phyloP scores from a whole-genome alignment of 2,797 vertebrate species.

The Acridotheres tristis region DNA sequence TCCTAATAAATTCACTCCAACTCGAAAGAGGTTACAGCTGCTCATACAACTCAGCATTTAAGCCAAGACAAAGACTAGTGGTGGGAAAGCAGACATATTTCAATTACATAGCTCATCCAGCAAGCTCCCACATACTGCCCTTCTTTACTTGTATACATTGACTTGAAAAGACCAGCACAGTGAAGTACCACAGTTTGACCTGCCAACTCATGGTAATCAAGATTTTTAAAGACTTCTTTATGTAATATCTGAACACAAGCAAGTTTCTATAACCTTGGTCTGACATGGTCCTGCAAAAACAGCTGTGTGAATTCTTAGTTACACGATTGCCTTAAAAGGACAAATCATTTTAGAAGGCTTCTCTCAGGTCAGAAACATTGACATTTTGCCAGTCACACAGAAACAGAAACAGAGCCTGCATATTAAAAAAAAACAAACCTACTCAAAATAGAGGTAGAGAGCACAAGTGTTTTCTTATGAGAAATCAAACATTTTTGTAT shows the following conservation, averaged over 20 bases:
- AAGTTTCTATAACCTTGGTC: background rate
- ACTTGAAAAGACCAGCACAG: background rate
- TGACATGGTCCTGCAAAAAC: background rate
- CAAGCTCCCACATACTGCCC: background rate
- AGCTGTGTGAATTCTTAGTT: background rate
- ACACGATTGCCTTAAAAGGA: background rate
- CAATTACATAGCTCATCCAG: background rate
- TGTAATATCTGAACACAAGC: background rate
- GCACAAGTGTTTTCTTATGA: constrained; percentile 31
- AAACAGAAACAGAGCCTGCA: background rate
- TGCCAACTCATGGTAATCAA: background rate
- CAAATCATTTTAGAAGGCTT: background rate
- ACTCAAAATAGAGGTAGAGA: constrained; percentile 26
- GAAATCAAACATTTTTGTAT: constrained; percentile 47
- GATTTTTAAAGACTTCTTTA: background rate
- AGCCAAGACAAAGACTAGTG: background rate
- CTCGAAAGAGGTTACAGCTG: background rate
- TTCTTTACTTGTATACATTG: background rate
- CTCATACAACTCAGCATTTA: constrained; percentile 18
- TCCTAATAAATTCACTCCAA: background rate
- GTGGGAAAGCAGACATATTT: background rate
- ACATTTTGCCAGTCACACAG: constrained; percentile 5
- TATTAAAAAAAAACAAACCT: constrained; percentile 46
- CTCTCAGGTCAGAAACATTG: constrained; percentile 45
- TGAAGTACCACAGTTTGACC: background rate